These are phyloP conservation scores for Chelon auratus DNA, from an alignment of 2,797 vertebrate genomes.

Conservation along the genomic window DNA sequence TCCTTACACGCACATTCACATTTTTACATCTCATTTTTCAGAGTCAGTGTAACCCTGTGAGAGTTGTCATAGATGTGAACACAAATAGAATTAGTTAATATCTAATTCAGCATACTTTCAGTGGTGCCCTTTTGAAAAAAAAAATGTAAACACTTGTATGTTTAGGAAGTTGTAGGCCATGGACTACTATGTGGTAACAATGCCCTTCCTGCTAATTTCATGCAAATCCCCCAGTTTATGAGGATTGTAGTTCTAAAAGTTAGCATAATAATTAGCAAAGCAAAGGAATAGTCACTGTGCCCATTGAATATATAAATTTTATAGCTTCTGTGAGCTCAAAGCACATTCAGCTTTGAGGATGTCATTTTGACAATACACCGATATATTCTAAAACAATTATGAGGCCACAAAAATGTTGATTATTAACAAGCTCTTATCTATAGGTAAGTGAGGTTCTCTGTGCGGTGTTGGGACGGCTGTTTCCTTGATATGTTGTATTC, in stretches of 20 bases:
- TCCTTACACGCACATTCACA: too few species aligned
- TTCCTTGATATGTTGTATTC: neutral
- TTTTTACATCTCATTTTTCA: too few species aligned
- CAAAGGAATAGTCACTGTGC: too few species aligned
- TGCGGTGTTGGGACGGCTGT: too few species aligned
- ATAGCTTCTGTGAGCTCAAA: too few species aligned
- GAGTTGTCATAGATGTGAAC: neutral
- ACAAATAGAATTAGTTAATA: neutral
- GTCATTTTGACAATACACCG: neutral
- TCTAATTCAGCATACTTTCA: neutral
- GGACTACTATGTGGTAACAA: too few species aligned
- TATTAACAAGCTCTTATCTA: neutral
- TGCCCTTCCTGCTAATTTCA: too few species aligned
- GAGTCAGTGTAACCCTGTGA: neutral
- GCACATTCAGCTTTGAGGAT: neutral
- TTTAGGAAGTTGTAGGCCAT: neutral
- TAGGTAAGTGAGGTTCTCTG: too few species aligned
- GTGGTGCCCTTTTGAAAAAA: neutral
- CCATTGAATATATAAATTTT: too few species aligned
- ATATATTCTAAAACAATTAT: neutral
- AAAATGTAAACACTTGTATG: neutral
- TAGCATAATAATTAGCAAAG: too few species aligned
- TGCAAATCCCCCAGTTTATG: too few species aligned
- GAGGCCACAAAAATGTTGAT: neutral
- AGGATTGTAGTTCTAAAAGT: neutral